Percentiles rank a stretch among this genome's conserved stretches.
Conservation (phyloP, 2,888 invertebrate genomes). For the Baronia brevicornis region DNA sequence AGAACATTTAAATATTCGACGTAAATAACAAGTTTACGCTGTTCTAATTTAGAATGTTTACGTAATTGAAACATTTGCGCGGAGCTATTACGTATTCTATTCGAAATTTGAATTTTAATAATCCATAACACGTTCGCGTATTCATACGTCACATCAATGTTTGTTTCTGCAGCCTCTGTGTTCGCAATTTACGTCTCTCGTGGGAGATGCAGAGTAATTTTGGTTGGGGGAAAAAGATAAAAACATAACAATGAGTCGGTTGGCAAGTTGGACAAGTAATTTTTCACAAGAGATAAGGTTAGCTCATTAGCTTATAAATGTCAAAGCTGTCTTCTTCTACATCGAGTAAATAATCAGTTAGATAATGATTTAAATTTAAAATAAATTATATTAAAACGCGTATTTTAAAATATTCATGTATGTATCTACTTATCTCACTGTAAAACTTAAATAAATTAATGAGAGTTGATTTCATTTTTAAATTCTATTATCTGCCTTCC, state of each 20-base stretch:
- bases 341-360: too few species aligned
- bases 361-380: too few species aligned
- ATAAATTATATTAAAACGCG: too few species aligned
- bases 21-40: too few species aligned
- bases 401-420: too few species aligned
- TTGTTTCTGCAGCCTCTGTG: conserved; percentile 59
- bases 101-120: conserved; percentile 63
- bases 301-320: conserved; percentile 46
- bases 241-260: conserved; percentile 58
- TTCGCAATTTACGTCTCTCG: conserved; percentile 70
- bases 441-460: conserved; percentile 25
- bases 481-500: conserved; percentile 57
- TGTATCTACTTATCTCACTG: too few species aligned
- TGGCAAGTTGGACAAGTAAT: conserved; percentile 76
- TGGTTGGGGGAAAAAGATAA: conserved; percentile 56
- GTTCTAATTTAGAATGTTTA: conserved; percentile 24
- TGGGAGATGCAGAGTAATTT: conserved; percentile 73
- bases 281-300: conserved; percentile 68
- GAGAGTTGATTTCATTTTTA: conserved; percentile 24
- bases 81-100: conserved; percentile 39
- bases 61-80: conserved; percentile 25
- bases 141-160: conserved; percentile 68
- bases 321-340: conserved; percentile 43
- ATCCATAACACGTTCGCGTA: conserved; percentile 56
- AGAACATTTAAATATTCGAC: too few species aligned